Conservation (phyloP, 92 coral and sea anemone species). For the Actinernus sp. region DNA sequence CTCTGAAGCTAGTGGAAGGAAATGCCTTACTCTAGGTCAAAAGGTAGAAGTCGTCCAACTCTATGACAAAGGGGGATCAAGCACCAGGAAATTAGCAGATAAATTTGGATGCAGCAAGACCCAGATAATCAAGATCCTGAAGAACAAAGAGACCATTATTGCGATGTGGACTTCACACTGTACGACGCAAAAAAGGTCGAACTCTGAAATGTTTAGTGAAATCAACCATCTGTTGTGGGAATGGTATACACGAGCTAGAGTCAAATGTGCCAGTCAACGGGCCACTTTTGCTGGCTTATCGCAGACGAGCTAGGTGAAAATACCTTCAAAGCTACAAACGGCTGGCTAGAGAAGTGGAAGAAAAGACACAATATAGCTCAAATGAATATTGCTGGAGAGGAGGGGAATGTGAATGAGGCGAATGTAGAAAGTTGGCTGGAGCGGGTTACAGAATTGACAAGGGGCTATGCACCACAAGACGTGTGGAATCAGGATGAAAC, state of each 20-base stretch:
- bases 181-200: no score
- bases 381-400: constrained; percentile 40
- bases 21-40: no score
- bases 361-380: constrained; percentile 40
- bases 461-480: constrained; percentile 35
- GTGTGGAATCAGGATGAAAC: constrained; percentile 49
- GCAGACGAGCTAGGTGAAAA: constrained; percentile 49
- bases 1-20: no score
- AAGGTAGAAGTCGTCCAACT: no score
- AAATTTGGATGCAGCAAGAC: constrained; percentile 53
- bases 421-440: constrained; percentile 51
- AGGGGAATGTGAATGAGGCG: constrained; percentile 32
- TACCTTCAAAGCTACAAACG: constrained; percentile 44
- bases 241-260: constrained; percentile 34
- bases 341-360: constrained; percentile 66
- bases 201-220: no score
- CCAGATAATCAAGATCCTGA: constrained; percentile 55
- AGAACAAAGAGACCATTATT: constrained; percentile 45
- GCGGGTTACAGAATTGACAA: constrained; percentile 8
- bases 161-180: no score
- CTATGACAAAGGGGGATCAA: no score
- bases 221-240: constrained; percentile 38
- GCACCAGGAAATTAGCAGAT: constrained; percentile 56
- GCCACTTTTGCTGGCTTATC: constrained; percentile 40
- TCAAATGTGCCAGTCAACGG: constrained; percentile 47